Evolutionary conservation across 2,113 vertebrate species (phyloP), one percentile per base, ranked within the genome.

Genomic region (Microcebus griseorufus): DNA sequence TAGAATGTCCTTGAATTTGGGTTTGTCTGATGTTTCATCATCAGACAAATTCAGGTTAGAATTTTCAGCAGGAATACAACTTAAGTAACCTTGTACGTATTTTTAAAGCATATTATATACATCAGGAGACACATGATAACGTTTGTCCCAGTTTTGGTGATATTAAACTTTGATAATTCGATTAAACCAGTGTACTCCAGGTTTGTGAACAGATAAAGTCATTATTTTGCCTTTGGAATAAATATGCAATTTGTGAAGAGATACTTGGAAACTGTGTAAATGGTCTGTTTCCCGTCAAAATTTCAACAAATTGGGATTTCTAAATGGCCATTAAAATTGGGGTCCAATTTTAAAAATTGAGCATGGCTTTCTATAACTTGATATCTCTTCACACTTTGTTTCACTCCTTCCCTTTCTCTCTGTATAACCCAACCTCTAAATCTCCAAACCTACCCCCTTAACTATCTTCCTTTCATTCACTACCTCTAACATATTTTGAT

Each of bases 91-190:
- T 58, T 27, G 18, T 81, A 39, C 7, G 9, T 0, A 65, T 93
- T 93, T 64, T 72, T 3, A 62, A 62, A 73, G 32, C 16, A 55
- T 72, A 53, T 85, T 25, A 58, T 73, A 34, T 62, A 27, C 58
- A 80, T 80, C 5, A 55, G 17, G 17, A 85, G 42, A n/a, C 11
- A 17, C 4, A 23, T 62, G 29, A 62, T 73, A 48, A 94, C 69
- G 34, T 69, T 62, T 69, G 39, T 69, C 25, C 20, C 29, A 93
- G 86, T 96, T 94, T 90, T 90, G 51, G 58, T 83, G 9, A 39
- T 48, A 53, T 39, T 96, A 86, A 67, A 85, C 8, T 93, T 90
- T 90, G 42, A 94, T 75, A 55, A 65, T 82, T 94, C 18, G 48
- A n/a, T 70, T 72, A 93, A 87, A 53, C 20, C 93, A 45, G 32